phyloP scores from a whole-genome alignment of 2,797 vertebrate genomes.

The Dermochelys coriacea region DNA sequence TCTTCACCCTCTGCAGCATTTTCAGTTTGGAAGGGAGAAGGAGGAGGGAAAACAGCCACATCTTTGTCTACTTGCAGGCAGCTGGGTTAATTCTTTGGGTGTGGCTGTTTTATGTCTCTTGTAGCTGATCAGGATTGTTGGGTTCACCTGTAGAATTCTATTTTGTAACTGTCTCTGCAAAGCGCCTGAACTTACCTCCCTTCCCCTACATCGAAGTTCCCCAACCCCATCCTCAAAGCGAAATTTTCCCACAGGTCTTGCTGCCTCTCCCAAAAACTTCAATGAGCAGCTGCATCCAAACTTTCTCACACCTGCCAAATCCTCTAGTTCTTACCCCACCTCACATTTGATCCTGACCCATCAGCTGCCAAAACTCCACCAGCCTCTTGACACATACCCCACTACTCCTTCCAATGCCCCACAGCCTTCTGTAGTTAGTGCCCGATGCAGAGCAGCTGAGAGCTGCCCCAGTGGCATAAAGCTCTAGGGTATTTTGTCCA shows the following conservation, averaged over 20 bases:
- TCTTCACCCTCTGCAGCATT: not conserved
- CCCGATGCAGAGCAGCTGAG: not conserved
- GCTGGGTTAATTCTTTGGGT: not conserved
- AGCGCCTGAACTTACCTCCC: not conserved
- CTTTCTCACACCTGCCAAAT: not conserved
- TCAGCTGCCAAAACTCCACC: not conserved
- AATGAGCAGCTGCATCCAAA: not conserved
- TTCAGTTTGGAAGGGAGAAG: not conserved
- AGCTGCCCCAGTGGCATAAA: not conserved
- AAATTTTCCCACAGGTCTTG: not conserved
- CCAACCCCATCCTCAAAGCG: not conserved
- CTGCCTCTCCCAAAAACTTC: not conserved
- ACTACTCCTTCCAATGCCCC: not conserved
- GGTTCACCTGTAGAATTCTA: not conserved
- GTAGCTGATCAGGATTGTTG: not conserved
- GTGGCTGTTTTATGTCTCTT: not conserved
- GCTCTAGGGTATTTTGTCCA: not conserved
- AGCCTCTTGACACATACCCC: not conserved
- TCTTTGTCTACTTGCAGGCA: not conserved
- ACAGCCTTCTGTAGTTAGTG: not conserved
- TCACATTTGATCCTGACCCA: not conserved
- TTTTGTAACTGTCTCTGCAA: not conserved
- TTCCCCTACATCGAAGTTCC: not conserved
- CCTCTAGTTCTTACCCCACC: not conserved
- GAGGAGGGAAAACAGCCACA: not conserved